Evolutionary conservation across 2,888 invertebrate species (phyloP).

Genomic region (Suillia variegata): DNA sequence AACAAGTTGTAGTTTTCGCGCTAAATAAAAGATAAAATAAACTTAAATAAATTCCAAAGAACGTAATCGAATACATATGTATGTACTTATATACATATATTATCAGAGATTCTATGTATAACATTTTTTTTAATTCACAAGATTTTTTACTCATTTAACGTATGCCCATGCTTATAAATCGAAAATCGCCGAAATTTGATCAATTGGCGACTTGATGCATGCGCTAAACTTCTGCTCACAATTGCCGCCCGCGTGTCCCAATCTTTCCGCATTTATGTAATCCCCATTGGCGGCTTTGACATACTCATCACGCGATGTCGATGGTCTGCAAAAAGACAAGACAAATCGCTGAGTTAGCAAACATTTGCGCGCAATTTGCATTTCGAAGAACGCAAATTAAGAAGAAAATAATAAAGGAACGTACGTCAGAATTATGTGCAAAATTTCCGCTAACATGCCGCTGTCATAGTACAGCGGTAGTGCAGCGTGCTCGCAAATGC

Average conservation of each 20-base stretch:
- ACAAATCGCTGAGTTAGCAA: too few relatives aligned
- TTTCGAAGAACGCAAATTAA: constrained; percentile 4
- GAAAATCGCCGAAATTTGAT: constrained; percentile 41
- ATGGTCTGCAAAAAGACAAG: constrained; percentile 65
- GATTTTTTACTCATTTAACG: too few relatives aligned
- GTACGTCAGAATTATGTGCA: constrained; percentile 78
- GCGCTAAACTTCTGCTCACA: constrained; percentile 42
- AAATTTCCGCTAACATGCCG: constrained; percentile 75
- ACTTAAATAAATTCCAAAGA: too few relatives aligned
- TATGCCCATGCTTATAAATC: constrained; percentile 18
- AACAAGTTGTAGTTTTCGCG: too few relatives aligned
- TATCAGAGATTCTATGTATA: too few relatives aligned
- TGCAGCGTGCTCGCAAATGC: constrained; percentile 78
- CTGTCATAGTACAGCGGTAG: constrained; percentile 71
- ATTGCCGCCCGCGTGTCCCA: constrained; percentile 63
- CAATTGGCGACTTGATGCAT: constrained; percentile 48
- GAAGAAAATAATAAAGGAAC: constrained; percentile 40
- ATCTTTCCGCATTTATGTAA: constrained; percentile 72
- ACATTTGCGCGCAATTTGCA: background rate
- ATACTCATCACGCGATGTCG: constrained; percentile 68
- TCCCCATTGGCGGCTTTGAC: constrained; percentile 70
- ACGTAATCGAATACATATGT: too few relatives aligned
- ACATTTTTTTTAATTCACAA: too few relatives aligned
- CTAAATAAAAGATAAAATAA: too few relatives aligned
- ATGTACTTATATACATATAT: too few relatives aligned